Percentiles rank a stretch among this genome's conserved stretches.
phyloP scores from a whole-genome alignment of 2,113 vertebrate species.

The Motacilla alba region DNA sequence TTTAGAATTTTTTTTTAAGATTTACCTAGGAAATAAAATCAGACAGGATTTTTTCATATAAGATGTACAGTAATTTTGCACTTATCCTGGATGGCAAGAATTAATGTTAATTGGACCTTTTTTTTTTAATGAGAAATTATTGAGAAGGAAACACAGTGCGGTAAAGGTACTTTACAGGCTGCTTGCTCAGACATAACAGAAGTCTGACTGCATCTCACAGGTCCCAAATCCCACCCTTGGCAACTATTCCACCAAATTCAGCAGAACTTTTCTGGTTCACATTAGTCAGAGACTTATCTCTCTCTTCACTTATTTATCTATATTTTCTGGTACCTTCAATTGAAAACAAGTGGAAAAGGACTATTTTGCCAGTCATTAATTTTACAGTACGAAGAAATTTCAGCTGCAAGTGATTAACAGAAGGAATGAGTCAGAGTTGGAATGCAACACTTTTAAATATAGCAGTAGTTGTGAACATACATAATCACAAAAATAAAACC shows the following conservation, averaged over 20 bases:
- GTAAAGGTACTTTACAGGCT: background rate
- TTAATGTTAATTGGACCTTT: background rate
- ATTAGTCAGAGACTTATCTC: background rate
- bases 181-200: background rate
- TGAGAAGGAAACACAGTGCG: background rate
- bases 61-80: background rate
- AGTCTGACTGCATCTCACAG: background rate
- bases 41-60: background rate
- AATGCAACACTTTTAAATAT: background rate
- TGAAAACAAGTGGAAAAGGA: background rate
- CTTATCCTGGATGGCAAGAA: background rate
- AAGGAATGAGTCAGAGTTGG: background rate
- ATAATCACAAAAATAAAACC: background rate
- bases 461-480: background rate
- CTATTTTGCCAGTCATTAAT: background rate
- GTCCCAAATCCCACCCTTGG: background rate
- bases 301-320: background rate
- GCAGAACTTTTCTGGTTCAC: background rate
- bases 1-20: background rate
- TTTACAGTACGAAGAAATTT: background rate
- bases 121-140: background rate
- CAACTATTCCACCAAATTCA: background rate
- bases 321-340: background rate
- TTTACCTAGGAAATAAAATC: background rate
- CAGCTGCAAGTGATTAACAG: background rate